phyloP scores from a whole-genome alignment of 2,113 vertebrate species.

The Heliornis fulica region DNA sequence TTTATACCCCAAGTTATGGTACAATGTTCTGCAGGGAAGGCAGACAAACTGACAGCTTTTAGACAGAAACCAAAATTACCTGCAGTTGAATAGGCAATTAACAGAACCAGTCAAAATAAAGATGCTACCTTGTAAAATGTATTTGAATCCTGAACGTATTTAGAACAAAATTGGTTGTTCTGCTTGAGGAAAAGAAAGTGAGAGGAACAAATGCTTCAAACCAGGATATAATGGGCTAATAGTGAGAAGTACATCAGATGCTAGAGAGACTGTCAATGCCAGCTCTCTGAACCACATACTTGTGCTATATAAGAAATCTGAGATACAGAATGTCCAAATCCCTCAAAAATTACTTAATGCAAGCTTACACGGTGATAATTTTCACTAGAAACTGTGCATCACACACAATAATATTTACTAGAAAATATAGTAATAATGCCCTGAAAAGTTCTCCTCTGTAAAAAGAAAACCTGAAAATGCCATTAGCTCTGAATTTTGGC shows the following conservation, averaged over 20 bases:
- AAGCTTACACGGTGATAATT: background rate
- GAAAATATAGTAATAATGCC: background rate
- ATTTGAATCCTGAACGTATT: background rate
- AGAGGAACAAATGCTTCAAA: rapidly evolving
- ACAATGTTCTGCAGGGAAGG: background rate
- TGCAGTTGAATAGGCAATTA: background rate
- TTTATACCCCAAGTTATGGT: background rate
- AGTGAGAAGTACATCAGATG: background rate
- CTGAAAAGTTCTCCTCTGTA: background rate
- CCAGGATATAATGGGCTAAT: background rate
- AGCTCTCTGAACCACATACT: background rate
- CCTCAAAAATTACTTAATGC: background rate
- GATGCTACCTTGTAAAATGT: background rate
- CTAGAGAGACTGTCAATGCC: background rate
- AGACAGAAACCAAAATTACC: background rate
- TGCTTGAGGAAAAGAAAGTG: background rate
- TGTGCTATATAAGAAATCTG: background rate
- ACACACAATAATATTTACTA: background rate
- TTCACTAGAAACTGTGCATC: background rate
- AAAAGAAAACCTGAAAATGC: background rate
- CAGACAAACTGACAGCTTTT: background rate
- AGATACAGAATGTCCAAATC: background rate
- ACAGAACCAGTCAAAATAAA: background rate
- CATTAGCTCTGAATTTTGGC: background rate
- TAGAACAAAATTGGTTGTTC: background rate